Evolutionary conservation across 1,140 invertebrate genomes (phyloP).

Genomic region (Drosophila busckii): DNA sequence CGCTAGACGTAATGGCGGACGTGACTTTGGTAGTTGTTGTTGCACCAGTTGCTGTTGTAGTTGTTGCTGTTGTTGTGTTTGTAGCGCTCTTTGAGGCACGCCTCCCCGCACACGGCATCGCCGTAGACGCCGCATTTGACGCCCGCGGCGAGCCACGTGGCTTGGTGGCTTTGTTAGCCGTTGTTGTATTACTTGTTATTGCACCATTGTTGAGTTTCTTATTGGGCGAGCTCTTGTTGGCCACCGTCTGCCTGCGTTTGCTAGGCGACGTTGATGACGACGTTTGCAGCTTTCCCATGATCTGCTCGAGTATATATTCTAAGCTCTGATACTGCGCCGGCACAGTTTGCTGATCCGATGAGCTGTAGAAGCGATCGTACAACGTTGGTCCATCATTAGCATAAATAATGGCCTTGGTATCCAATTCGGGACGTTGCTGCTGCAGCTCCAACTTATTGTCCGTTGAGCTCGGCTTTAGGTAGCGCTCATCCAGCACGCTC

Average conservation of each 20-base stretch:
- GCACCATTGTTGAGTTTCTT: conserved; percentile 74
- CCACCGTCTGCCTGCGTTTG: conserved; percentile 51
- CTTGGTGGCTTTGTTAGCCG: conserved; percentile 39
- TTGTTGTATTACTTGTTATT: conserved; percentile 44
- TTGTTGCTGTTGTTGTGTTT: conserved; percentile 57
- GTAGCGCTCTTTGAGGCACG: conserved; percentile 66
- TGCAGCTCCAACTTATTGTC: conserved; percentile 21
- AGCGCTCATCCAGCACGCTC: conserved; percentile 81
- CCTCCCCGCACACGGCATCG: conserved; percentile 57
- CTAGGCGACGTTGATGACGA: conserved; percentile 59
- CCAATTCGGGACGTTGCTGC: conserved; percentile 49
- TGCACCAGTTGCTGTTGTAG: conserved; percentile 17
- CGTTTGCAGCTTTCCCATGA: conserved; percentile 60
- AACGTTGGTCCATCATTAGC: conserved; percentile 94
- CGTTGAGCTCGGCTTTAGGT: conserved; percentile 5
- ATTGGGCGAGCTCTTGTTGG: conserved; percentile 48
- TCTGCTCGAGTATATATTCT: conserved; percentile 65
- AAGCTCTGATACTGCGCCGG: conserved; percentile 73
- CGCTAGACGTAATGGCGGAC: conserved; percentile 68
- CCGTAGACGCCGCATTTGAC: conserved; percentile 34
- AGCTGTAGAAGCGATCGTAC: conserved; percentile 90
- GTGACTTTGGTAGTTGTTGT: conserved; percentile 16
- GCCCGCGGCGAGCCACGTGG: conserved; percentile 30
- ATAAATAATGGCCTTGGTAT: conserved; percentile 87
- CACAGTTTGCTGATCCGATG: conserved; percentile 72